Conservation (phyloP, 2,797 vertebrate species). For the Meriones psammophilus region DNA sequence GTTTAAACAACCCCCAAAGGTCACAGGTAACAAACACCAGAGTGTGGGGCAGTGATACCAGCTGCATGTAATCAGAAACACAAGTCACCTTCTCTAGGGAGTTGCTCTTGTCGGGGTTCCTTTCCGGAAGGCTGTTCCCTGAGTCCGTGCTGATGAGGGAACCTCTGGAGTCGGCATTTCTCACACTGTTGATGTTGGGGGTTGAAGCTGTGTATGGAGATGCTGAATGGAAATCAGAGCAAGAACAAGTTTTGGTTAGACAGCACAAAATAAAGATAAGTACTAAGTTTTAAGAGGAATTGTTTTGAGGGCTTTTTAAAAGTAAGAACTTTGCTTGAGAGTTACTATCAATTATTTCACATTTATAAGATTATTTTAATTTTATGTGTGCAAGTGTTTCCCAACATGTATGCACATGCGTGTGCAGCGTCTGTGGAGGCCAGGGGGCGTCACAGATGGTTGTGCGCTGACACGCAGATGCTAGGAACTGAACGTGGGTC, state of each 20-base stretch:
- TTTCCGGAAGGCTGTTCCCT: constrained; percentile 95
- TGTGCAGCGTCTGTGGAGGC: background rate
- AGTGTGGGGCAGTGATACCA: background rate
- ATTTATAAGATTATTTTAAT: background rate
- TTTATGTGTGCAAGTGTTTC: background rate
- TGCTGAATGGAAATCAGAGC: constrained; percentile 87
- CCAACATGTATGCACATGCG: too few species aligned
- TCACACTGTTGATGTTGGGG: constrained; percentile 93
- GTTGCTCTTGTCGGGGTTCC: constrained; percentile 94
- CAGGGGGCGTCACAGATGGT: background rate
- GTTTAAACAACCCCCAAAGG: background rate
- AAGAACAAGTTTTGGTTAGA: constrained; percentile 55
- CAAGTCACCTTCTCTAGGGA: constrained; percentile 95
- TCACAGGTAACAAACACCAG: background rate
- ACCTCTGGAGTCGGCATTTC: constrained; percentile 95
- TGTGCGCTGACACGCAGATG: background rate
- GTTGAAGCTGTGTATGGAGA: constrained; percentile 95
- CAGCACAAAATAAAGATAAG: background rate
- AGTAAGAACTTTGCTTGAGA: background rate
- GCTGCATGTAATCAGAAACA: background rate
- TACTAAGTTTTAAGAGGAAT: background rate
- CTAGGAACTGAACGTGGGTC: background rate
- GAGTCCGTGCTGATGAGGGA: constrained; percentile 98
- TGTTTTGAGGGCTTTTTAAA: background rate
- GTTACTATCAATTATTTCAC: background rate